These are phyloP conservation scores for Coelinius sp. DNA, from an alignment of 2,888 invertebrate genomes.

Conservation along the genomic window DNA sequence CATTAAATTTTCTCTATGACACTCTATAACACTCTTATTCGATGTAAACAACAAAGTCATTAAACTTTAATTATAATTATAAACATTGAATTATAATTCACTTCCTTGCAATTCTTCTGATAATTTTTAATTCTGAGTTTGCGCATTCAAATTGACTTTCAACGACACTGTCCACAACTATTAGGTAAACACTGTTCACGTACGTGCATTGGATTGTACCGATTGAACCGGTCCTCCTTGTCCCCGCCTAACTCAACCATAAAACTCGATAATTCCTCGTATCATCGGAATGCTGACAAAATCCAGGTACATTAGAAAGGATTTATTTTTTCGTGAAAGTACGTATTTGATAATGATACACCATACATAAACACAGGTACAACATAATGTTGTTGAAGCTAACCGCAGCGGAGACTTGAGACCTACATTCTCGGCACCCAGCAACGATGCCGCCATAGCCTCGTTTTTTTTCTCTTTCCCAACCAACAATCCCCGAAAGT, in stretches of 20 bases:
- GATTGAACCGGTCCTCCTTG: not conserved
- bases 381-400: not conserved
- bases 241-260: not conserved
- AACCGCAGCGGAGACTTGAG: not conserved
- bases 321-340: slow-evolving; percentile 13
- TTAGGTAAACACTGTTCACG: not conserved
- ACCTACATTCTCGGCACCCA: slow-evolving; percentile 4
- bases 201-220: not conserved
- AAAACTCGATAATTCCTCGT: not conserved
- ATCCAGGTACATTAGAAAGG: slow-evolving; percentile 6
- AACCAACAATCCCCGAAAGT: not conserved
- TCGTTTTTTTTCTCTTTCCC: not conserved
- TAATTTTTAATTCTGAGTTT: not conserved
- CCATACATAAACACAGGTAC: not conserved
- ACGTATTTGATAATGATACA: not conserved
- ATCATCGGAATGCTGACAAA: not conserved
- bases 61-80: too few species aligned
- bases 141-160: not conserved
- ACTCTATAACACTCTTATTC: too few species aligned
- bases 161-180: not conserved
- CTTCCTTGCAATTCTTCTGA: too few species aligned
- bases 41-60: too few species aligned
- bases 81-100: too few species aligned
- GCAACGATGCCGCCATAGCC: not conserved
- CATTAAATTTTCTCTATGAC: too few species aligned